Evolutionary conservation across 2,888 invertebrate species (phyloP).

Genomic region (Drosophila borealis): DNA sequence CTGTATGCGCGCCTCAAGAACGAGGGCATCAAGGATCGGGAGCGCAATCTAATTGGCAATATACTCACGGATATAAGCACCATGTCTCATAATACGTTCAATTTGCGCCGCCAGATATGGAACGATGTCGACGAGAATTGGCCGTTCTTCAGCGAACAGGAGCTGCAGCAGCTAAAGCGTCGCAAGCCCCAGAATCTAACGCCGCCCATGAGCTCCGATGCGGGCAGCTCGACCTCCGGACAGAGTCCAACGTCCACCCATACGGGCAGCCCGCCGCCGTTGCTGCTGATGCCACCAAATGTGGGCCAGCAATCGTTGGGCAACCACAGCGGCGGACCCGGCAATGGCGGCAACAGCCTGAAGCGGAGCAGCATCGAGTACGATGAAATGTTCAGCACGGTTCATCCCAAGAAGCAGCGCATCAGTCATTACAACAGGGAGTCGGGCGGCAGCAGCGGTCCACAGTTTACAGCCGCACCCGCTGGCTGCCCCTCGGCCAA

Average conservation of each 20-base stretch:
- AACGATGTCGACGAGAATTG: conserved; percentile 97
- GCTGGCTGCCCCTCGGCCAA: conserved; percentile 6
- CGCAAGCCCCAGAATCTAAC: conserved; percentile 96
- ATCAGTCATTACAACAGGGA: conserved; percentile 93
- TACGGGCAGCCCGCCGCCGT: conserved; percentile 90
- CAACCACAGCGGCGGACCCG: conserved; percentile 3
- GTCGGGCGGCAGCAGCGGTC: conserved; percentile 26
- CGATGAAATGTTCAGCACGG: conserved; percentile 86
- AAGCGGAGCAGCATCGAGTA: conserved; percentile 87
- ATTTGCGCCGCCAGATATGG: conserved; percentile 94
- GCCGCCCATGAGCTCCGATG: conserved; percentile 94
- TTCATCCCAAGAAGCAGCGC: conserved; percentile 90
- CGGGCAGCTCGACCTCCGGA: conserved; percentile 90
- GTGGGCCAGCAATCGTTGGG: conserved; percentile 26
- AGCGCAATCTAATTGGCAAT: conserved; percentile 90
- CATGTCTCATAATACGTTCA: conserved; percentile 93
- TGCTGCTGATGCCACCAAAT: conserved; percentile 53
- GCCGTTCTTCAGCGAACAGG: conserved; percentile 97
- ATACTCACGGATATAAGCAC: conserved; percentile 92
- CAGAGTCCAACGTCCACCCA: conserved; percentile 92
- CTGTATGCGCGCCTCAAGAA: conserved; percentile 91
- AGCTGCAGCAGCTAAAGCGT: conserved; percentile 94
- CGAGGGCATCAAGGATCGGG: conserved; percentile 95
- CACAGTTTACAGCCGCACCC: conserved; percentile 12
- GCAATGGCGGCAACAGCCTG: conserved; percentile 37